Percentiles rank a stretch among this genome's conserved stretches.
Conservation (phyloP, 2,888 invertebrate genomes). For the Metalampra italica region DNA sequence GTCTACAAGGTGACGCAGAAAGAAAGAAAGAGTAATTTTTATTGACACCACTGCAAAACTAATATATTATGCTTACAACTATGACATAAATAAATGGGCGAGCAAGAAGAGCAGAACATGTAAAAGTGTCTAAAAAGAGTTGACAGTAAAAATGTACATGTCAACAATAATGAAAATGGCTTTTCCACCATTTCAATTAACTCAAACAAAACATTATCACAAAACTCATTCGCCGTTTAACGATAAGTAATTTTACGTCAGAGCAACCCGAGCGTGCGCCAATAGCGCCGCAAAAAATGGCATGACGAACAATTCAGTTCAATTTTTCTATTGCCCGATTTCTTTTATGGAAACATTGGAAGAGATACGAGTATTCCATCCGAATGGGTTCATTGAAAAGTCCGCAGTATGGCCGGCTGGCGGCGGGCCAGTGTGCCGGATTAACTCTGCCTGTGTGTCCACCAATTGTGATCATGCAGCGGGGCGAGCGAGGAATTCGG, state of each 20-base stretch:
- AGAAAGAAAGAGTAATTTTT: no score
- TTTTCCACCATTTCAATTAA: no score
- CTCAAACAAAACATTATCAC: no score
- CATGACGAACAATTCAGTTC: conserved; percentile 34
- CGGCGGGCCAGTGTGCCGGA: conserved; percentile 62
- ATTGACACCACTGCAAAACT: no score
- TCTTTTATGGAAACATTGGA: conserved; percentile 72
- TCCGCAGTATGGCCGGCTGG: conserved; percentile 73
- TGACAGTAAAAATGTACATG: no score
- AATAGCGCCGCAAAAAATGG: conserved; percentile 6
- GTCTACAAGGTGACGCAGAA: no score
- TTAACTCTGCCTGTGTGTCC: conserved; percentile 65
- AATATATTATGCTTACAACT: no score
- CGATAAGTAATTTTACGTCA: conserved; percentile 3
- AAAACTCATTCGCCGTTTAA: no score
- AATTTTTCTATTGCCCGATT: conserved; percentile 65
- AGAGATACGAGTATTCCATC: conserved; percentile 64
- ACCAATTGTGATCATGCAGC: conserved; percentile 69
- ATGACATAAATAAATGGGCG: no score
- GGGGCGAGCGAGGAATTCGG: conserved; percentile 39
- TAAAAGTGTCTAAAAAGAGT: no score
- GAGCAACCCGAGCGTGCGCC: background rate
- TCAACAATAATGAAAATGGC: no score
- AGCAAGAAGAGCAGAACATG: no score
- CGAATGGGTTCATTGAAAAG: conserved; percentile 74